Evolutionary conservation across 2,797 vertebrate genomes (phyloP).

Genomic region (Chaetophractus vellerosus): DNA sequence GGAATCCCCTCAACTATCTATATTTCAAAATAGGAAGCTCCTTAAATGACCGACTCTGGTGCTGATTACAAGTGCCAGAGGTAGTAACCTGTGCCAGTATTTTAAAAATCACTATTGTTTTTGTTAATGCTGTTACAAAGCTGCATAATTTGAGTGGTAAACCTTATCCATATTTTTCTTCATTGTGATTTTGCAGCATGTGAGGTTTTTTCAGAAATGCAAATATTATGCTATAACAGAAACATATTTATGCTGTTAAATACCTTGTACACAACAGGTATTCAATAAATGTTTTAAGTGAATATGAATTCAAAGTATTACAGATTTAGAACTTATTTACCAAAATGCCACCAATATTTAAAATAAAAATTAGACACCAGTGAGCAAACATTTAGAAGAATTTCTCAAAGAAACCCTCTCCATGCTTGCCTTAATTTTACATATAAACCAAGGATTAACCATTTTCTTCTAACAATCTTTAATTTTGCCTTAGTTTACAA

Average conservation of each 20-base stretch:
- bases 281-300: neutral
- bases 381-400: neutral
- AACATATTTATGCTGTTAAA: neutral
- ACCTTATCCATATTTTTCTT: neutral
- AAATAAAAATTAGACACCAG: slow-evolving; percentile 24
- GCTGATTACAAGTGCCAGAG: slow-evolving; percentile 17
- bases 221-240: neutral
- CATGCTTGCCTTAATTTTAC: neutral
- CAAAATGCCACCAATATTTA: slow-evolving; percentile 34
- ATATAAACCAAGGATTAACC: neutral
- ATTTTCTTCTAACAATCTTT: neutral
- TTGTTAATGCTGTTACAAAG: neutral
- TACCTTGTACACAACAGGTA: neutral
- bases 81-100: neutral
- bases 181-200: neutral
- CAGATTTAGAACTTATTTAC: neutral
- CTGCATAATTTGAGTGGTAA: neutral
- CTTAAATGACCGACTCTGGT: neutral
- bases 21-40: slow-evolving; percentile 31
- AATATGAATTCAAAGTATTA: neutral
- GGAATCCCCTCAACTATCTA: slow-evolving; percentile 23
- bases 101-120: neutral
- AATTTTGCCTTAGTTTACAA: slow-evolving; percentile 19
- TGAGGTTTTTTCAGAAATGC: neutral
- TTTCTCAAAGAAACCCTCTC: neutral